A percentile compares a stretch with the other conserved stretches of the same genome.
Conservation (phyloP, 2,888 invertebrate species). For the Tryphoninae sp. region DNA sequence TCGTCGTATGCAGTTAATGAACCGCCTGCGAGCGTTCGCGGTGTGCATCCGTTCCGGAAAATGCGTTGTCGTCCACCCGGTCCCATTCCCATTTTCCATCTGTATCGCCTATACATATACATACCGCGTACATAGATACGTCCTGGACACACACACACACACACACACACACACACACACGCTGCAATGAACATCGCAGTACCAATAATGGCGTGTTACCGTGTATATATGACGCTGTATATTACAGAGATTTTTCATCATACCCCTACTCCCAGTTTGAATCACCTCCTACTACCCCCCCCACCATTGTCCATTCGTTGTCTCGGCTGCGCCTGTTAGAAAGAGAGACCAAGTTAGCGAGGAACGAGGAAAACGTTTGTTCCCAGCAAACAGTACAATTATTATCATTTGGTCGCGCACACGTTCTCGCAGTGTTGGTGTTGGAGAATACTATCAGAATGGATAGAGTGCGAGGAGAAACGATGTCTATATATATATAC, state of each 20-base stretch:
- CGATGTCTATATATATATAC: background rate
- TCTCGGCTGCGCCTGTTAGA: background rate
- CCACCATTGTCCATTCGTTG: no score
- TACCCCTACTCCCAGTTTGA: background rate
- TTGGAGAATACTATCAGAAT: constrained; percentile 12
- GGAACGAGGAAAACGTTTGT: constrained; percentile 60
- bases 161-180: background rate
- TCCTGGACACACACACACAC: background rate
- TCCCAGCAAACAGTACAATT: constrained; percentile 60
- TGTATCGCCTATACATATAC: background rate
- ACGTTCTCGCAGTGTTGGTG: background rate
- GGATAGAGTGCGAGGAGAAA: background rate
- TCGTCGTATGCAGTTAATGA: constrained; percentile 55
- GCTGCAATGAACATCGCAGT: background rate
- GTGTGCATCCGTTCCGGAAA: constrained; percentile 63
- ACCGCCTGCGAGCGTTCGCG: constrained; percentile 60
- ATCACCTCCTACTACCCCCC: no score
- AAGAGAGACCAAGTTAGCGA: constrained; percentile 19
- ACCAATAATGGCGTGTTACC: constrained; percentile 24
- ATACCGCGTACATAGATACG: background rate
- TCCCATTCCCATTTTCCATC: constrained; percentile 38
- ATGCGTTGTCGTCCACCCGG: constrained; percentile 53
- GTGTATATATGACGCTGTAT: constrained; percentile 32
- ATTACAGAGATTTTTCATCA: constrained; percentile 60
- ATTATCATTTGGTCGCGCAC: constrained; percentile 48